These are phyloP conservation scores for Calliphora vicina DNA, from an alignment of 1,140 invertebrate genomes.

Conservation along the genomic window DNA sequence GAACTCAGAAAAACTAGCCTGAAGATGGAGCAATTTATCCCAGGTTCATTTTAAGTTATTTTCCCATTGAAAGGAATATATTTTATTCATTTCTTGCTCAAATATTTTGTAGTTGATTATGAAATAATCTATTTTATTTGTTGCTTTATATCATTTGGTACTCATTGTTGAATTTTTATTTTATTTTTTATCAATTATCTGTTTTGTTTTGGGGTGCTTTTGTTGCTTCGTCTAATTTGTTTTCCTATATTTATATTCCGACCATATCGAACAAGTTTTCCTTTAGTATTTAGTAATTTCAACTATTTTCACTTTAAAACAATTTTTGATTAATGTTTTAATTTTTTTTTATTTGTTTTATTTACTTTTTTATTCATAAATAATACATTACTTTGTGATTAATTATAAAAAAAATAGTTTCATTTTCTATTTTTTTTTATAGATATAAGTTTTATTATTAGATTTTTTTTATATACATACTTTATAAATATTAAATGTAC, in stretches of 20 bases:
- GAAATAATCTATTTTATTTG: no score
- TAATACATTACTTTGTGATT: not conserved
- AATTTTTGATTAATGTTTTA: no score
- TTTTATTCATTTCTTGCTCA: no score
- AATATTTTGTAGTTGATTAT: no score
- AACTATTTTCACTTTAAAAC: not conserved
- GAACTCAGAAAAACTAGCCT: no score
- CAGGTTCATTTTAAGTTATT: no score
- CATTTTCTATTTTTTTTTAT: not conserved
- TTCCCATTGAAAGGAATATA: no score
- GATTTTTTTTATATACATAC: slow-evolving; percentile 19
- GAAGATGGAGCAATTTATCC: no score
- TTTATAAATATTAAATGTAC: slow-evolving; percentile 8
- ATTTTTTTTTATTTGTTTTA: not conserved
- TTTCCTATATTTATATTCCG: not conserved
- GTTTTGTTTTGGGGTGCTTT: slow-evolving; percentile 4
- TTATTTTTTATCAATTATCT: not conserved
- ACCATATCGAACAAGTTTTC: not conserved
- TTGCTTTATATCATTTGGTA: not conserved
- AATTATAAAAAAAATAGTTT: not conserved
- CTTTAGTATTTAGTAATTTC: not conserved
- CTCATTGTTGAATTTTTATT: no score
- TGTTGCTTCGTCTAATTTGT: slow-evolving; percentile 1
- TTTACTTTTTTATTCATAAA: not conserved
- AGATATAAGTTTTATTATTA: slow-evolving; percentile 10